Evolutionary conservation across 2,113 vertebrate species (phyloP), one percentile per base, ranked within the genome.

Genomic region (Bos javanicus): DNA sequence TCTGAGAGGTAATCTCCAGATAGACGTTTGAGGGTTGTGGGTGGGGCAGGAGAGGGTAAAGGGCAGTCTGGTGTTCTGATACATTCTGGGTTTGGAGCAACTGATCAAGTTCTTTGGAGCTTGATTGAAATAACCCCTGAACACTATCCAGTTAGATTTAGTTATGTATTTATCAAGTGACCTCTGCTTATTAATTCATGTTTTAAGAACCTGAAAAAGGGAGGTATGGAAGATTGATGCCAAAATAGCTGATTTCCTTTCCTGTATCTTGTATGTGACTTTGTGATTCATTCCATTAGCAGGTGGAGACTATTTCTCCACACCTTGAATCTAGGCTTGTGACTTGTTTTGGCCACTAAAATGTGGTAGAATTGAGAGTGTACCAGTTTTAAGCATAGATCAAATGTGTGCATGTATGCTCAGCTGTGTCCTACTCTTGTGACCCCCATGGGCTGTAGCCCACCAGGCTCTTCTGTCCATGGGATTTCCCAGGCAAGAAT

Each of bases 141-240:
- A 13, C 25, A 56, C 43, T 48, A 39, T 50, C 14, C 23, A 88
- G 3, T 91, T 97, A 59, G n/a, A 74, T 71, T 95, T 95, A 28
- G 82, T 92, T 92, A 90, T 93, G 5, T 88, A 85, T 90, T 62
- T 62, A 81, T 85, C 39, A 92, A 43, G 71, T 57, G 62, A 62
- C 48, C 14, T 88, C 62, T 95, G 39, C 76, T 95, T 97, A 84
- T 92, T 92, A 87, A 97, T 94, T 96, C 74, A 54, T 46, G 87
- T 93, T 96, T 78, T 28, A 88, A 92, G 87, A 95, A 62, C 59
- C 30, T 3, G 11, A 90, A 28, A 74, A 78, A 87, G 59, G 62
- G 30, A 91, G 8, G 7, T 50, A 4, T 89, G 39, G 48, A 67
- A 91, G 87, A 52, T 59, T 56, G 43, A 80, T 76, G 80, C 84